These are phyloP conservation scores for Piezodorus guildinii DNA, from an alignment of 1,140 invertebrate species.

Conservation along the genomic window DNA sequence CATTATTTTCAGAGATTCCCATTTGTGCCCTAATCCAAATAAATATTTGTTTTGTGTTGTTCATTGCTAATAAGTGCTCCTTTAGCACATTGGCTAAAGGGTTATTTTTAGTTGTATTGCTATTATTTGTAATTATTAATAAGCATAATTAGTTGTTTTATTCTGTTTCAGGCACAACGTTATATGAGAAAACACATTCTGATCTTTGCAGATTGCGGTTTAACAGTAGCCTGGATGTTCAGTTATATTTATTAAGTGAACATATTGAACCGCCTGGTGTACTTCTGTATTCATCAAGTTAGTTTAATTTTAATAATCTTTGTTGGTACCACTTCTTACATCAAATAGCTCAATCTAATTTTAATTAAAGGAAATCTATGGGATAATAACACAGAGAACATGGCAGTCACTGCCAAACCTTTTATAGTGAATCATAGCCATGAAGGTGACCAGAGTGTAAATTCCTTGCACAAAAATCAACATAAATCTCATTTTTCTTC, in stretches of 20 bases:
- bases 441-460: conserved; percentile 27
- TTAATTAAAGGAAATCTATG: no score
- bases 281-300: conserved; percentile 53
- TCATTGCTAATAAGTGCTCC: no score
- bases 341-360: not conserved
- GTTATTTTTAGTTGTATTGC: no score
- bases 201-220: conserved; percentile 63
- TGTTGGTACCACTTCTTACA: not conserved
- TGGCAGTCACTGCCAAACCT: conserved; percentile 35
- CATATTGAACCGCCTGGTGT: conserved; percentile 56
- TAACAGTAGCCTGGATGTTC: conserved; percentile 50
- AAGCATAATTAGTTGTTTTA: not conserved
- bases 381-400: no score
- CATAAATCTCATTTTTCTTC: conserved; percentile 11
- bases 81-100: no score
- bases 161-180: conserved; percentile 42
- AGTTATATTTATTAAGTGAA: conserved; percentile 55
- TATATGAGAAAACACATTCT: conserved; percentile 48
- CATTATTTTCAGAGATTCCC: no score
- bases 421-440: conserved; percentile 34
- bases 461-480: conserved; percentile 15
- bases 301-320: conserved; percentile 7
- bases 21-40: no score
- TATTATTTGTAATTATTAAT: no score
- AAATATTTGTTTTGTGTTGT: no score